Evolutionary conservation across 2,888 invertebrate species (phyloP).

Genomic region (Cantharis nigra): DNA sequence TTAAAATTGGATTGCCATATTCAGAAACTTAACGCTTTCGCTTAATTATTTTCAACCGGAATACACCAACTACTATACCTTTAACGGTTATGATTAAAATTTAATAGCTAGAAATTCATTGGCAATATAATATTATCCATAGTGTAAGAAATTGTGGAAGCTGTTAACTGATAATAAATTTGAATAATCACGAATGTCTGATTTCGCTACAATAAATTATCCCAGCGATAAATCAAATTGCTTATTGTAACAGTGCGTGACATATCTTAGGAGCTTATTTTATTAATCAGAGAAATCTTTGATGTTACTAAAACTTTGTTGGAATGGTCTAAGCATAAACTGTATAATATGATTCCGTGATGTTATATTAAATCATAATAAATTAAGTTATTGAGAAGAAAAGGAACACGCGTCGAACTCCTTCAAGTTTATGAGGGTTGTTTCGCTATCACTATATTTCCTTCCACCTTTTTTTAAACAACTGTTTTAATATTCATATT

Average conservation of each 20-base stretch:
- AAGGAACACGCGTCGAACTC: conserved; percentile 30
- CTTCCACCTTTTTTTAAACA: conserved; percentile 7
- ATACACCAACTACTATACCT: background rate
- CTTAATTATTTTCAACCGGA: background rate
- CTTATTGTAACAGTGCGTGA: conserved; percentile 22
- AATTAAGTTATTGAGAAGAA: conserved; percentile 29
- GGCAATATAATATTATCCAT: background rate
- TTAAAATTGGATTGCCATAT: background rate
- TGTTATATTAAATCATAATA: conserved; percentile 33
- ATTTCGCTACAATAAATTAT: background rate
- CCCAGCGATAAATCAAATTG: background rate
- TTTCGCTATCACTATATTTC: conserved; percentile 5
- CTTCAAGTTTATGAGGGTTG: conserved; percentile 11
- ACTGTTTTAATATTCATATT: conserved; percentile 2
- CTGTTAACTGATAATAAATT: background rate
- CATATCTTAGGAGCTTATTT: conserved; percentile 11
- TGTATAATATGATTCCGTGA: conserved; percentile 31
- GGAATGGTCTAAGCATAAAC: conserved; percentile 8
- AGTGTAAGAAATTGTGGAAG: background rate
- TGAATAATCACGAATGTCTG: background rate
- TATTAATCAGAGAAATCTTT: conserved; percentile 20
- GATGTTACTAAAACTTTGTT: conserved; percentile 17
- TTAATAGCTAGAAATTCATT: background rate
- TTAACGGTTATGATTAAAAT: background rate
- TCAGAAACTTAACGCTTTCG: background rate